Conservation (phyloP, 1,140 invertebrate species). For the Neodiprion fabricii region DNA sequence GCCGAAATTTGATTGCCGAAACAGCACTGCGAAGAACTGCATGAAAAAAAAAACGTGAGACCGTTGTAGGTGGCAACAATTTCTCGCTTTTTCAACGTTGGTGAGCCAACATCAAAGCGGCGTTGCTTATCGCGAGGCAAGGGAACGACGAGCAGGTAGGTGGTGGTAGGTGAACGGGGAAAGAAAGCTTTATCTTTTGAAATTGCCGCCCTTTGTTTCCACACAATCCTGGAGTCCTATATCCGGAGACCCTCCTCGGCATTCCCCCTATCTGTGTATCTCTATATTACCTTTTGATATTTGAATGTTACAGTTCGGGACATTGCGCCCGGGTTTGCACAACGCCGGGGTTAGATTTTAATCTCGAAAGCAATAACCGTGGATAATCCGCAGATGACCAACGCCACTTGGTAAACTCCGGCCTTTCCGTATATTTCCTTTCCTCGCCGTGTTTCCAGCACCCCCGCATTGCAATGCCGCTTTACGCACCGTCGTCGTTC, state of each 20-base stretch:
- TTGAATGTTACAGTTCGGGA: background rate
- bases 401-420: background rate
- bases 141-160: background rate
- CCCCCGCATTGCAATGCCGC: too few species aligned
- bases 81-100: background rate
- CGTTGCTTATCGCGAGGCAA: background rate
- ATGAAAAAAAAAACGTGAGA: background rate
- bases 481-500: too few species aligned
- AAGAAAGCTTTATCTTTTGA: constrained; percentile 7
- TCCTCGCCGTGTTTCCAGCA: too few species aligned
- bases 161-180: background rate
- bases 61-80: background rate
- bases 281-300: background rate
- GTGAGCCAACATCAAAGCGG: background rate
- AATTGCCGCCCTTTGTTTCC: constrained; percentile 5
- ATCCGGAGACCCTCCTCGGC: background rate
- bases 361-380: constrained; percentile 2
- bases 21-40: too few species aligned
- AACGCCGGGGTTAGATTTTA: background rate
- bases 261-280: background rate
- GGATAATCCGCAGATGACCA: constrained; percentile 4
- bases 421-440: background rate
- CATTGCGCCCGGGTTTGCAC: background rate
- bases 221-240: background rate
- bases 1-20: too few species aligned